Conservation (phyloP, 1,140 invertebrate genomes). For the Dreissena rostriformis region DNA sequence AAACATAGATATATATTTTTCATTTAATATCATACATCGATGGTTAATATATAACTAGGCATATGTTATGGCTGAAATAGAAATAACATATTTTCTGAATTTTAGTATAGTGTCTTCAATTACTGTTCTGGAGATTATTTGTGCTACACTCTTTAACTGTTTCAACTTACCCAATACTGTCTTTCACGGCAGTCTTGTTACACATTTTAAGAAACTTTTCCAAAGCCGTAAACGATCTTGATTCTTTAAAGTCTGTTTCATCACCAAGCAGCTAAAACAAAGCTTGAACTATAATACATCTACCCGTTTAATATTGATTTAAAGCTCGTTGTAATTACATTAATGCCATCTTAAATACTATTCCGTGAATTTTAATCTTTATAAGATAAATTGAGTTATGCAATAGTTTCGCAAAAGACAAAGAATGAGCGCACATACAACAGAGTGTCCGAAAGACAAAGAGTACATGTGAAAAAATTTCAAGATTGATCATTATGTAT, state of each 20-base stretch:
- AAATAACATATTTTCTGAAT: neutral
- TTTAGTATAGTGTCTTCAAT: neutral
- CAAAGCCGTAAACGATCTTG: conserved; percentile 41
- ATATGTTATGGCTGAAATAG: neutral
- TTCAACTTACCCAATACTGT: neutral
- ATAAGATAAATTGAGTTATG: no score
- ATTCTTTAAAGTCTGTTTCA: conserved; percentile 50
- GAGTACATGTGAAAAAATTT: no score
- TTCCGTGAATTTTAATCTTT: neutral
- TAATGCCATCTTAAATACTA: no score
- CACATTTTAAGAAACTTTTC: conserved; percentile 60
- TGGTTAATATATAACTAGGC: neutral
- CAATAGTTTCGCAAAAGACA: no score
- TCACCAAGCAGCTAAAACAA: conserved; percentile 49
- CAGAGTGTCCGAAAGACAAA: no score
- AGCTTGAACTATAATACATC: neutral
- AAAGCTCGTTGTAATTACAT: no score
- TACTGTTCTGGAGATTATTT: neutral
- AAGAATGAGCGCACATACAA: no score
- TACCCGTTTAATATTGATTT: neutral
- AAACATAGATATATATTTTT: neutral
- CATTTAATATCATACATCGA: neutral
- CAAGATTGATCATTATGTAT: no score
- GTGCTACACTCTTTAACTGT: neutral
- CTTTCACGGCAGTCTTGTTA: conserved; percentile 7